Conservation (phyloP, 2,113 vertebrate genomes). For the Poecilia latipinna region DNA sequence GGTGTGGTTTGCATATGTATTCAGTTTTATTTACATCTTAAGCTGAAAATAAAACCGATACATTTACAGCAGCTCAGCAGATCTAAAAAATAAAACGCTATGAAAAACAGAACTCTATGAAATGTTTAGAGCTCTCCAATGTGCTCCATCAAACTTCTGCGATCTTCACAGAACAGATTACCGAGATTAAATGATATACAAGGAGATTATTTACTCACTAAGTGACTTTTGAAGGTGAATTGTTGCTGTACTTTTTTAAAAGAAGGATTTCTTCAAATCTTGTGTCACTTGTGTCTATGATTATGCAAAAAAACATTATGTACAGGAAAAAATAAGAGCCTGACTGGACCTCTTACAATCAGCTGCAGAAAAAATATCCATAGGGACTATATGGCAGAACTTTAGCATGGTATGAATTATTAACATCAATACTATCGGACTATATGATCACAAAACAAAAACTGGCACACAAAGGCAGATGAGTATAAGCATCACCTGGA, state of each 20-base stretch:
- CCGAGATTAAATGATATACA: neutral
- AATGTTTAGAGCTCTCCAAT: neutral
- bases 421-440: neutral
- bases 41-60: neutral
- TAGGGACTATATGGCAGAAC: too few species aligned
- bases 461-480: neutral
- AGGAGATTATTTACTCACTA: too few species aligned
- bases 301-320: too few species aligned
- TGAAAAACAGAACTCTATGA: neutral
- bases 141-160: neutral
- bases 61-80: neutral
- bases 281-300: too few species aligned
- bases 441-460: neutral
- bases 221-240: too few species aligned
- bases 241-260: too few species aligned
- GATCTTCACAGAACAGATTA: neutral
- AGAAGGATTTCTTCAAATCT: too few species aligned
- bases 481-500: conserved; percentile 22
- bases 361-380: too few species aligned
- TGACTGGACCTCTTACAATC: too few species aligned
- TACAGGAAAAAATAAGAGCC: too few species aligned
- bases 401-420: too few species aligned
- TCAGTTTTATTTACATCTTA: neutral
- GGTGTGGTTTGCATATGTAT: neutral
- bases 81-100: neutral